Evolutionary conservation across 1,140 invertebrate species (phyloP).

Genomic region (Trachymyrmex septentrionalis): DNA sequence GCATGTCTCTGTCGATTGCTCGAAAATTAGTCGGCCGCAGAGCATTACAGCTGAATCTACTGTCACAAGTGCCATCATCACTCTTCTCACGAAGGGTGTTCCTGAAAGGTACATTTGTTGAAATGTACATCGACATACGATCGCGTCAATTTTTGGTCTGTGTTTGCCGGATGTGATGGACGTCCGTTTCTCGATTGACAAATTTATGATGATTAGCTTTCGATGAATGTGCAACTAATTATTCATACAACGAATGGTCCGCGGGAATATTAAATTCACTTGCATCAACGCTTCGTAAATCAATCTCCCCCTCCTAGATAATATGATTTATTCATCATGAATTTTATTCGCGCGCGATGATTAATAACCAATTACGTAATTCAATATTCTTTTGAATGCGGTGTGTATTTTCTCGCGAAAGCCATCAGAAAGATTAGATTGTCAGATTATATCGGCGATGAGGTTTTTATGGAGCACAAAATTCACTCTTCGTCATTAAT

Average conservation of each 20-base stretch:
- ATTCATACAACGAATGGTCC: constrained; percentile 41
- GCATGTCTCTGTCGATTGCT: constrained; percentile 69
- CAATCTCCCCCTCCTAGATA: constrained; percentile 62
- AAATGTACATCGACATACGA: constrained; percentile 52
- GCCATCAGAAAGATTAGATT: constrained; percentile 30
- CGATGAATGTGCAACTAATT: constrained; percentile 50
- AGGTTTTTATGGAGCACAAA: constrained; percentile 12
- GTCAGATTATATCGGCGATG: constrained; percentile 24
- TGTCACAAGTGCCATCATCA: constrained; percentile 26
- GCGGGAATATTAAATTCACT: constrained; percentile 53
- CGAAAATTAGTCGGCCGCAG: constrained; percentile 58
- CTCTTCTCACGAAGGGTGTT: constrained; percentile 34
- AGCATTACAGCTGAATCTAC: constrained; percentile 60
- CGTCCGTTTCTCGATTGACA: constrained; percentile 46
- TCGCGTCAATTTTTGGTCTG: constrained; percentile 67
- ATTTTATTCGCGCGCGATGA: constrained; percentile 32
- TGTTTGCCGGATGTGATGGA: constrained; percentile 44
- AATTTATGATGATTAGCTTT: constrained; percentile 70
- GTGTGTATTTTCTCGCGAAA: constrained; percentile 42
- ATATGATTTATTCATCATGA: constrained; percentile 40
- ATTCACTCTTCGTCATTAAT: constrained; percentile 21
- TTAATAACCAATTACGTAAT: constrained; percentile 48
- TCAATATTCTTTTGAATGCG: neutral
- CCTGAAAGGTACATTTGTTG: constrained; percentile 56
- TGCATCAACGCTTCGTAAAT: constrained; percentile 41